Conservation (phyloP, 2,113 vertebrate genomes). For the Sarotherodon lohbergeri region DNA sequence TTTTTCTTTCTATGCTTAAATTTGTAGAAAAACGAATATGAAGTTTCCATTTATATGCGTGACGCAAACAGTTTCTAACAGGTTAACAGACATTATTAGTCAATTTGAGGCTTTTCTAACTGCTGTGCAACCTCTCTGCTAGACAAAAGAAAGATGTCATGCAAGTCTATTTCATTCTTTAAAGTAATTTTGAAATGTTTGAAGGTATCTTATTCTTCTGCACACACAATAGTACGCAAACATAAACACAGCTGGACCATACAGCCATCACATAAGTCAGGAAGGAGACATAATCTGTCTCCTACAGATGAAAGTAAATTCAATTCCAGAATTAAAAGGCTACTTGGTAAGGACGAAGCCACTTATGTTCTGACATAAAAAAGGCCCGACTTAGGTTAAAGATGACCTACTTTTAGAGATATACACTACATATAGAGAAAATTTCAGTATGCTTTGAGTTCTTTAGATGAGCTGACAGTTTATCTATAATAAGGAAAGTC, state of each 20-base stretch:
- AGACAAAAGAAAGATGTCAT: neutral
- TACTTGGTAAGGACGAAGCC: neutral
- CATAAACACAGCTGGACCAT: neutral
- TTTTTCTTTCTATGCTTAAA: neutral
- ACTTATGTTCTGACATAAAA: neutral
- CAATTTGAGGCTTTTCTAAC: neutral
- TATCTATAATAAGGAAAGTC: neutral
- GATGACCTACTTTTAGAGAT: neutral
- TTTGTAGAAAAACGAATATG: neutral
- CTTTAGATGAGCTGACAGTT: neutral
- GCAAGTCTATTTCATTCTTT: neutral
- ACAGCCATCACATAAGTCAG: accelerated
- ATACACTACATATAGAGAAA: neutral
- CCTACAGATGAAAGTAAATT: neutral
- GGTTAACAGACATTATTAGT: neutral
- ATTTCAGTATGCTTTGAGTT: neutral
- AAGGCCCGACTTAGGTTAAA: neutral
- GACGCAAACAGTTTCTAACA: neutral
- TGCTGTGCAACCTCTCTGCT: accelerated
- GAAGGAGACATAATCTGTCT: neutral
- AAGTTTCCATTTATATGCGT: neutral
- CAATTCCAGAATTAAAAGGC: neutral
- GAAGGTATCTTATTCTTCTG: neutral
- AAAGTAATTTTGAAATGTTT: neutral
- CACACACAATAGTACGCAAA: neutral